Percentiles rank a stretch among this genome's conserved stretches.
phyloP scores from a whole-genome alignment of 2,888 invertebrate species.

The Polietes domitor region DNA sequence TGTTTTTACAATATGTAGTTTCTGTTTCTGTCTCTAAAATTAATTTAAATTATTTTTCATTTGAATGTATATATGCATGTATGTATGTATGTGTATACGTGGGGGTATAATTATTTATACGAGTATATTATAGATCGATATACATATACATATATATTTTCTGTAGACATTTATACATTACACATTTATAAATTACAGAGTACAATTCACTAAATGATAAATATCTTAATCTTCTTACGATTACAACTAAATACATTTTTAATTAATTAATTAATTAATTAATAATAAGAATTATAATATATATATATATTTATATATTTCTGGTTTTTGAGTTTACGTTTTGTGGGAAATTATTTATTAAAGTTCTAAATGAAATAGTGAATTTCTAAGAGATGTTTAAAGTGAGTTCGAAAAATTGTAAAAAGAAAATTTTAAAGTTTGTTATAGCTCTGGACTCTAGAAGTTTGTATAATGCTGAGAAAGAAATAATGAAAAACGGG shows the following conservation, averaged over 20 bases:
- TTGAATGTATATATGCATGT: background rate
- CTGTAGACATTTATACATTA: conserved; percentile 54
- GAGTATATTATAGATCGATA: conserved; percentile 12
- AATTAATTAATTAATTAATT: conserved; percentile 29
- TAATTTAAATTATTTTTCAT: conserved; percentile 24
- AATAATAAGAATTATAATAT: conserved; percentile 53
- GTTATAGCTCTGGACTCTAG: too few species aligned
- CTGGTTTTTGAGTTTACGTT: background rate
- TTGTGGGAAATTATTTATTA: background rate
- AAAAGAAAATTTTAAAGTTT: too few species aligned
- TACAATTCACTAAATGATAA: conserved; percentile 63
- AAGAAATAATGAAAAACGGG: too few species aligned
- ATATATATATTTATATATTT: conserved; percentile 66
- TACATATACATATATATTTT: conserved; percentile 41
- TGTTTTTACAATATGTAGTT: conserved; percentile 30
- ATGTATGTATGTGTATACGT: conserved; percentile 40
- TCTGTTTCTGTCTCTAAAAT: background rate
- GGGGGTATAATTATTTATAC: background rate
- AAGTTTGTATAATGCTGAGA: too few species aligned
- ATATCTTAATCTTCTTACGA: conserved; percentile 74
- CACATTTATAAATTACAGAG: conserved; percentile 47
- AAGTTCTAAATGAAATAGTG: background rate
- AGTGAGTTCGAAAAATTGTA: too few species aligned
- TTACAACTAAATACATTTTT: conserved; percentile 36
- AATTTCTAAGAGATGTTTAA: background rate